Conservation (phyloP, 1,140 invertebrate genomes). For the Mizuhopecten yessoensis region DNA sequence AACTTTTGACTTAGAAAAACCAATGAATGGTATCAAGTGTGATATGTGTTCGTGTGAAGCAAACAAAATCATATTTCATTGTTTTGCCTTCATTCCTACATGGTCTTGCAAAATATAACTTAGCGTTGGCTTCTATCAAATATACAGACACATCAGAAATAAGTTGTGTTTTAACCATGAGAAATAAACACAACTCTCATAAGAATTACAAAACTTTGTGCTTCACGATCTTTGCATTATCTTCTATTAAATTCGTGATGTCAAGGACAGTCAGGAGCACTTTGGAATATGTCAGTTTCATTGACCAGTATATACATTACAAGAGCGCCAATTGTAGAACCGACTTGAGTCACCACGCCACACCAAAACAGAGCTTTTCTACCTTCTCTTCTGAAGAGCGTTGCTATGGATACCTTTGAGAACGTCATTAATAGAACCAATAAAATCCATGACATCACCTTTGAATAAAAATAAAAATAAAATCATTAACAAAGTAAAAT, state of each 20-base stretch:
- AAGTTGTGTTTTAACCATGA: too few species aligned
- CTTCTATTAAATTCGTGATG: not conserved
- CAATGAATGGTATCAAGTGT: too few species aligned
- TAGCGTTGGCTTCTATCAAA: too few species aligned
- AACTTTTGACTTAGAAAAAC: too few species aligned
- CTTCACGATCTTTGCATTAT: too few species aligned
- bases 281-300: conserved; percentile 86
- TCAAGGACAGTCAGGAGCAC: conserved; percentile 49
- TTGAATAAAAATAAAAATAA: not conserved
- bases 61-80: too few species aligned
- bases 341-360: conserved; percentile 90
- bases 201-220: too few species aligned
- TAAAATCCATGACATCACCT: conserved; percentile 89
- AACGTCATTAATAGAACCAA: conserved; percentile 89
- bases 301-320: conserved; percentile 90
- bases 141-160: too few species aligned
- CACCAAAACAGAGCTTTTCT: conserved; percentile 87
- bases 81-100: too few species aligned
- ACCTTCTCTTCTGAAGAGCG: conserved; percentile 86
- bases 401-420: conserved; percentile 91
- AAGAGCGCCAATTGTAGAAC: conserved; percentile 90
- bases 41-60: too few species aligned
- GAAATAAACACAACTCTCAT: too few species aligned
- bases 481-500: not conserved
- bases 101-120: too few species aligned